Percentiles rank a stretch among this genome's conserved stretches.
Conservation (phyloP, 2,797 vertebrate species). For the Coluber constrictor region DNA sequence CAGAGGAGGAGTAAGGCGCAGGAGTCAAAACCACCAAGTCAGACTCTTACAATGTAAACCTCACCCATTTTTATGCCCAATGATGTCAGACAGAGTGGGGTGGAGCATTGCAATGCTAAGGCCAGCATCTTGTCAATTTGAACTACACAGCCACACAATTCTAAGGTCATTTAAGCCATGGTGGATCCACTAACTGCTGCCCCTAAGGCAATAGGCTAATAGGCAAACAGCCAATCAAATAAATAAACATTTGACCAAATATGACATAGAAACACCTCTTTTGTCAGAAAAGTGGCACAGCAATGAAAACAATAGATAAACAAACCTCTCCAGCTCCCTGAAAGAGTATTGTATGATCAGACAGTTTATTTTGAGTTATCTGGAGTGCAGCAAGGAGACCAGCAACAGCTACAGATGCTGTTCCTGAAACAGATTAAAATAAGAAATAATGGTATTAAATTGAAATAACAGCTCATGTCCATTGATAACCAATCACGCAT, state of each 20-base stretch:
- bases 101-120: neutral
- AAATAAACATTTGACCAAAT: neutral
- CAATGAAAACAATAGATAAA: neutral
- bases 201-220: neutral
- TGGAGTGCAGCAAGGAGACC: constrained; percentile 90
- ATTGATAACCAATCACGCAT: neutral
- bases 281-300: neutral
- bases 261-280: neutral
- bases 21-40: neutral
- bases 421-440: constrained; percentile 74
- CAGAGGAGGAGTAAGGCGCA: neutral
- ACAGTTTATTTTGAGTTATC: constrained; percentile 89
- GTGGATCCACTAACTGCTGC: neutral
- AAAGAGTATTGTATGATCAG: constrained; percentile 90
- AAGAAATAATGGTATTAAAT: neutral
- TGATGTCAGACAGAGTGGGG: neutral
- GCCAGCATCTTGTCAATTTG: neutral
- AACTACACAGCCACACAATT: neutral
- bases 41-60: neutral
- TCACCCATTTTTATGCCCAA: neutral
- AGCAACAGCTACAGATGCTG: constrained; percentile 93
- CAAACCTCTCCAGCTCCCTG: constrained; percentile 96
- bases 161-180: neutral
- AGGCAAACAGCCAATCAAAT: neutral
- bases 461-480: neutral